These are phyloP conservation scores for Phaethon lepturus DNA, from an alignment of 2,113 vertebrate species.

Conservation along the genomic window DNA sequence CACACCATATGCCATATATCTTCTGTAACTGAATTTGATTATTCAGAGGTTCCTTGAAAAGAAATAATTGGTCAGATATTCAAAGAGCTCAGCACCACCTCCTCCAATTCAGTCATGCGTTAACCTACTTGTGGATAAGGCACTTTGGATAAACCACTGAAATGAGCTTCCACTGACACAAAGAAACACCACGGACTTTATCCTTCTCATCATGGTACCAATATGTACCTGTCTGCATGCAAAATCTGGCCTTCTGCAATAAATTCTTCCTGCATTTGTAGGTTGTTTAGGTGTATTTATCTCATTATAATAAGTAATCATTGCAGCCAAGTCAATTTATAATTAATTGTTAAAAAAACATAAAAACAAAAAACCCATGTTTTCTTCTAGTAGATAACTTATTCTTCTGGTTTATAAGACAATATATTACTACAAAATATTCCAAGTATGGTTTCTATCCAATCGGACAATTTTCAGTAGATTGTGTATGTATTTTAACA, in stretches of 20 bases:
- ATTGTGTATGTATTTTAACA: not conserved
- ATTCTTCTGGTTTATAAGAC: not conserved
- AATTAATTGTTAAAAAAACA: not conserved
- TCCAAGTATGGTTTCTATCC: not conserved
- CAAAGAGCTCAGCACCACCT: not conserved
- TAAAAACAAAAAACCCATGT: not conserved
- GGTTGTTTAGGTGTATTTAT: not conserved
- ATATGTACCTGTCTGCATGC: not conserved
- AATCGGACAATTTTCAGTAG: not conserved
- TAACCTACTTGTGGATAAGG: not conserved
- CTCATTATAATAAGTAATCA: not conserved
- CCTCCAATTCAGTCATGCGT: not conserved
- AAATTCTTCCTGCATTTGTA: not conserved
- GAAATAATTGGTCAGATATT: not conserved
- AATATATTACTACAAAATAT: not conserved
- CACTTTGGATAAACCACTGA: not conserved
- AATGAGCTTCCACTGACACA: not conserved
- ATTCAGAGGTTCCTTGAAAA: not conserved
- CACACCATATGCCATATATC: too few species aligned
- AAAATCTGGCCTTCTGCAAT: not conserved
- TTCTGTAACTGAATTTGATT: not conserved
- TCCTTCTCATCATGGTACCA: not conserved
- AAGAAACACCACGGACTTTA: not conserved
- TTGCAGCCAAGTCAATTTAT: not conserved
- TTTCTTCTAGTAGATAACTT: not conserved